Conservation (phyloP, 1,140 invertebrate species). For the Odontomachus brunneus region DNA sequence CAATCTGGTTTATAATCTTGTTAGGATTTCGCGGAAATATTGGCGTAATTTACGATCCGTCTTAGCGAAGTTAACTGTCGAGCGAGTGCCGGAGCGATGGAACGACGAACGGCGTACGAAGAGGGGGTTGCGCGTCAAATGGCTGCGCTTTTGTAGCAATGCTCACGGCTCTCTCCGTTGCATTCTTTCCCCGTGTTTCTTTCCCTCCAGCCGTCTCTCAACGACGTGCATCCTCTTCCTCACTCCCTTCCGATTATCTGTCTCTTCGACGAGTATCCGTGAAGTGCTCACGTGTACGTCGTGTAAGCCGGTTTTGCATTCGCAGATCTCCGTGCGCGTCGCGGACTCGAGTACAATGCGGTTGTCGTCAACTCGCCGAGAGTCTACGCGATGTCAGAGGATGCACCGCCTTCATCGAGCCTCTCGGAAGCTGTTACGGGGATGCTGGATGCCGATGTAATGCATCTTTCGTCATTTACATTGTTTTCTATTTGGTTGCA, state of each 20-base stretch:
- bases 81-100: constrained; percentile 62
- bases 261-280: not conserved
- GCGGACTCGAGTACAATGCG: not conserved
- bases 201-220: no score
- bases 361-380: not conserved
- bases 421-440: no score
- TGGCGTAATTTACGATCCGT: constrained; percentile 85
- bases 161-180: constrained; percentile 2
- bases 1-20: constrained; percentile 85
- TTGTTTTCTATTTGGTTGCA: no score
- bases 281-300: not conserved
- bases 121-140: constrained; percentile 61
- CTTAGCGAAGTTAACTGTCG: constrained; percentile 80
- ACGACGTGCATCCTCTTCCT: not conserved
- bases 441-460: no score
- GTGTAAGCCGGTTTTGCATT: constrained; percentile 14
- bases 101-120: constrained; percentile 57
- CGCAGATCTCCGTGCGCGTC: constrained; percentile 6
- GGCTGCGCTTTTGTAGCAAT: constrained; percentile 42
- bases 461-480: no score
- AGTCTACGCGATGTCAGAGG: not conserved
- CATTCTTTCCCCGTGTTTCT: constrained; percentile 1
- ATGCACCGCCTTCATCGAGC: no score
- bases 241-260: constrained; percentile 38
- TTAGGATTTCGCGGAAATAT: constrained; percentile 86